phyloP scores from a whole-genome alignment of 2,888 invertebrate genomes.

The Ctenicera cuprea region DNA sequence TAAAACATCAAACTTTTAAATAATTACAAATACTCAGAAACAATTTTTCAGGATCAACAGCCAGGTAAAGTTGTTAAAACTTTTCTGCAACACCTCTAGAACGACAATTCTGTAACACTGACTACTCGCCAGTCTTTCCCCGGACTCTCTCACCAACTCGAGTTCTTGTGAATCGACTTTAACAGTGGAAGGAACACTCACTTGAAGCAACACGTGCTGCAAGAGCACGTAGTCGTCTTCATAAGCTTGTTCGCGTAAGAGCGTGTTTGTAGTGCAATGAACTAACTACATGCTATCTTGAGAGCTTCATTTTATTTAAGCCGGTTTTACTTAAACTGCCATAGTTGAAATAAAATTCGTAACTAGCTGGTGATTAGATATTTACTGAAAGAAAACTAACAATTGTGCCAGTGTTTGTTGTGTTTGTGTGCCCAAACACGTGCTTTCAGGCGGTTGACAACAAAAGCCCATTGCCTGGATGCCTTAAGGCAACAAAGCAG shows the following conservation, averaged over 20 bases:
- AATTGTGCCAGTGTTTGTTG: neutral
- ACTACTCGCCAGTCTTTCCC: conserved; percentile 7
- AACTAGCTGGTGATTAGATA: neutral
- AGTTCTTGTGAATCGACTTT: conserved; percentile 12
- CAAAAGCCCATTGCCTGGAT: conserved; percentile 1
- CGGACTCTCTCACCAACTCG: conserved; percentile 21
- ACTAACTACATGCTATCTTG: neutral
- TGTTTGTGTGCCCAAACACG: conserved; percentile 9
- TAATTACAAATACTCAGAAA: too few relatives aligned
- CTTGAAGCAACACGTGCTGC: conserved; percentile 27
- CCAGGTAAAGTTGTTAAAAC: too few relatives aligned
- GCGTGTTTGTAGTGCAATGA: conserved; percentile 25
- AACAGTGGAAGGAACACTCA: conserved; percentile 28
- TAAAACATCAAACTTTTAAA: too few relatives aligned
- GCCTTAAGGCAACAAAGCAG: neutral
- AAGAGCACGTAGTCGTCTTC: conserved; percentile 22
- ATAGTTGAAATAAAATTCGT: too few relatives aligned
- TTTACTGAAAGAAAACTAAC: neutral
- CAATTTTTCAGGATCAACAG: too few relatives aligned
- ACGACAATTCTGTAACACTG: conserved; percentile 11
- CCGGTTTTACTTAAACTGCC: neutral
- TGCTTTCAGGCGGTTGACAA: neutral
- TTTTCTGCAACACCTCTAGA: conserved; percentile 10
- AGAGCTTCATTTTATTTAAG: neutral
- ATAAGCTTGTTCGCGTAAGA: neutral